Conservation (phyloP, 2,113 vertebrate genomes). For the Nesogale talazaci region DNA sequence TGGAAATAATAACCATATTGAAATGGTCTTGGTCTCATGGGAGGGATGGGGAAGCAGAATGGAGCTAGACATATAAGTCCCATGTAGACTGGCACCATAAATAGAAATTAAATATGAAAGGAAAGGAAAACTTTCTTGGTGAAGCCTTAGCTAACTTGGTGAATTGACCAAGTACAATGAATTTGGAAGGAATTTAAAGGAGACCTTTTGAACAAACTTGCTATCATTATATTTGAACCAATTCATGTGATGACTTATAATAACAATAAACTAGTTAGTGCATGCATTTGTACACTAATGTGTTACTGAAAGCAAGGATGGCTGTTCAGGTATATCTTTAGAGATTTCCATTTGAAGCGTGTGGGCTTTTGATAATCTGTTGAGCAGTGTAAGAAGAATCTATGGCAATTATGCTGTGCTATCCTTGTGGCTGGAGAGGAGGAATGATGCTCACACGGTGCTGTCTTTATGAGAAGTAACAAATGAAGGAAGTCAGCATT, state of each 20-base stretch:
- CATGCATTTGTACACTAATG: slow-evolving; percentile 6
- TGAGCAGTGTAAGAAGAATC: background rate
- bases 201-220: slow-evolving; percentile 30
- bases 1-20: slow-evolving; percentile 41
- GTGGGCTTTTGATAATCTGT: background rate
- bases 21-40: background rate
- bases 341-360: background rate
- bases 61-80: too few species aligned
- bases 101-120: slow-evolving; percentile 43
- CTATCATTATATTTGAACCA: background rate
- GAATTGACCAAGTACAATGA: background rate
- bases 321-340: background rate
- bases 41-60: too few species aligned
- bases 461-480: background rate
- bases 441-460: background rate
- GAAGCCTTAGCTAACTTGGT: background rate
- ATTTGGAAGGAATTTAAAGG: slow-evolving; percentile 30
- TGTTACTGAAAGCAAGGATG: slow-evolving; percentile 15
- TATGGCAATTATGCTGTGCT: background rate
- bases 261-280: background rate
- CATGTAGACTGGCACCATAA: slow-evolving; percentile 5
- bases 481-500: background rate
- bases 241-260: background rate
- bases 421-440: background rate
- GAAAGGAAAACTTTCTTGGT: slow-evolving; percentile 4